These are phyloP conservation scores for Amniataba percoides DNA, from an alignment of 2,797 vertebrate genomes.

Conservation along the genomic window DNA sequence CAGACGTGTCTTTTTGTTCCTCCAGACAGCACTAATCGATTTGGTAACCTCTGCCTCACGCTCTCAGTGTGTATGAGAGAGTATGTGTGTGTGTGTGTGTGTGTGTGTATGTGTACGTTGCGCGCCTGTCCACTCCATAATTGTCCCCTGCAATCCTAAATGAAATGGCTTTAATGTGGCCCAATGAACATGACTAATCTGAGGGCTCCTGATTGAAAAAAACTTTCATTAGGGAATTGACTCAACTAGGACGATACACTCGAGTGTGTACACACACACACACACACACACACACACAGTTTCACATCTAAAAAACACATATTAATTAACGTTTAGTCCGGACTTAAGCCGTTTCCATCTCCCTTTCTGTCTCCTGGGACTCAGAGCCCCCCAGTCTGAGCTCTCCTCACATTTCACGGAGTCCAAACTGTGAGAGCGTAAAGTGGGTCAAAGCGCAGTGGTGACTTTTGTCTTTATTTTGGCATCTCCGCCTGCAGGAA, in stretches of 20 bases:
- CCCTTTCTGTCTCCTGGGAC: background rate
- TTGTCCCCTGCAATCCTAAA: conserved; percentile 47
- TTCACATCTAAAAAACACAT: background rate
- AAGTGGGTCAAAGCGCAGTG: conserved; percentile 68
- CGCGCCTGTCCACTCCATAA: conserved; percentile 30
- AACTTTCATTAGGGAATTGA: conserved; percentile 66
- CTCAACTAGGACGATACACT: conserved; percentile 24
- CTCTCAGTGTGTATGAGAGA: conserved; percentile 8
- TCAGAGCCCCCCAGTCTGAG: background rate
- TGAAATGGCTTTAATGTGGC: conserved; percentile 63
- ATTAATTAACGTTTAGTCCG: conserved; percentile 19
- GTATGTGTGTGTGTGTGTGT: background rate
- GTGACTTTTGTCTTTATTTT: background rate
- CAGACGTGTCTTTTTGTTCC: conserved; percentile 41
- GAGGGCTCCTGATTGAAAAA: conserved; percentile 20
- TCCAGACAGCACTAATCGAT: conserved; percentile 64
- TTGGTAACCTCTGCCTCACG: conserved; percentile 47
- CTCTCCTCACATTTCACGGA: conserved; percentile 17
- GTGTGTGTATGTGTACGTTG: background rate
- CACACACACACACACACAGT: conserved; percentile 10
- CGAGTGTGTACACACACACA: background rate
- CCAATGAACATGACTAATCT: conserved; percentile 58
- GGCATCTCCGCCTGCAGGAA: background rate
- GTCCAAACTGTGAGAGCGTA: conserved; percentile 23
- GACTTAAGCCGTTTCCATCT: background rate